These are phyloP conservation scores for Melanostoma scalare DNA, from an alignment of 2,888 invertebrate genomes.

Conservation along the genomic window DNA sequence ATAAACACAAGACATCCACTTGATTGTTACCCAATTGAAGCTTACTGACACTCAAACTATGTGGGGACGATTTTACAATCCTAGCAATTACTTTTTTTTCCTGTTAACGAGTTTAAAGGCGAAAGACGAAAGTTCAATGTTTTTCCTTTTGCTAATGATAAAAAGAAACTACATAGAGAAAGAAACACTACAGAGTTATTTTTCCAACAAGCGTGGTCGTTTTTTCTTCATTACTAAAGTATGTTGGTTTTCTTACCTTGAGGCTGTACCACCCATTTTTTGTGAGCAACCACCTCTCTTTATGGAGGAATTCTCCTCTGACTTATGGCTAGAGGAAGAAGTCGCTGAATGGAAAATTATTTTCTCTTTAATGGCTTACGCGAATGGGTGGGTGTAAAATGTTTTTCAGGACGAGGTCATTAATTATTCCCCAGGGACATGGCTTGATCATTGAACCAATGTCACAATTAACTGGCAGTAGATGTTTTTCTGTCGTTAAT, in stretches of 20 bases:
- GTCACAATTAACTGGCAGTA: conserved; percentile 8
- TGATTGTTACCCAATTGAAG: too few relatives aligned
- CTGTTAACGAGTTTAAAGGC: too few relatives aligned
- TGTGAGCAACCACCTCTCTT: background rate
- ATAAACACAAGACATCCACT: too few relatives aligned
- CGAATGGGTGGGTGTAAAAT: conserved; percentile 26
- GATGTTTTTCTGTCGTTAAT: background rate
- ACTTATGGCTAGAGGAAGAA: conserved; percentile 28
- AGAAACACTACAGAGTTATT: conserved; percentile 8
- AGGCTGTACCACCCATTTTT: background rate
- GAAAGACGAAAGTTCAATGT: too few relatives aligned
- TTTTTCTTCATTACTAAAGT: conserved; percentile 23
- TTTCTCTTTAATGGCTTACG: conserved; percentile 60
- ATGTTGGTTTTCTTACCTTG: conserved; percentile 35
- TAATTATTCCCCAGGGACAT: conserved; percentile 22
- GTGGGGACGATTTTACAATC: too few relatives aligned
- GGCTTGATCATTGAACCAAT: conserved; percentile 23
- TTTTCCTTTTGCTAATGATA: too few relatives aligned
- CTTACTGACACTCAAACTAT: too few relatives aligned
- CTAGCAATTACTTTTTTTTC: too few relatives aligned
- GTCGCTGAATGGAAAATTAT: conserved; percentile 65
- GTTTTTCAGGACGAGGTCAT: conserved; percentile 6
- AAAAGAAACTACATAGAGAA: conserved; percentile 17
- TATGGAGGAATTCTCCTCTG: conserved; percentile 6
- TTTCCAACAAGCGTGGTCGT: conserved; percentile 16